These are phyloP conservation scores for Stomatorhinus ivindoensis DNA, from an alignment of 2,113 vertebrate species.

Conservation along the genomic window DNA sequence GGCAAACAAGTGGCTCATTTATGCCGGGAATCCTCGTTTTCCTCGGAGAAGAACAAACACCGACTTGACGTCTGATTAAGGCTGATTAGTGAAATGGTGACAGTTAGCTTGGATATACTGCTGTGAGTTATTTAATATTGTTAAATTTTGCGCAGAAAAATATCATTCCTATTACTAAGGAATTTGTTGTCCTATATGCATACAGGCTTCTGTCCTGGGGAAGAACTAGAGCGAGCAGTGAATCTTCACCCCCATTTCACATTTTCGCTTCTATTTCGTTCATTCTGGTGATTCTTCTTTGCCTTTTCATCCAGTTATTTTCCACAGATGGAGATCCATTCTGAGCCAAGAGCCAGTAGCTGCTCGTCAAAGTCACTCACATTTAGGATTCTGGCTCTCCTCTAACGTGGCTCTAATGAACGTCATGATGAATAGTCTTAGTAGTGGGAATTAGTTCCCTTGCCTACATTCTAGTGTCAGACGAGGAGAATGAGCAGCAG, in stretches of 20 bases:
- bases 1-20: slow-evolving; percentile 28
- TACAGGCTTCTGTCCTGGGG: slow-evolving; percentile 37
- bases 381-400: slow-evolving; percentile 20
- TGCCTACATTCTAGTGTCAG: slow-evolving; percentile 99
- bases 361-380: slow-evolving; percentile 53
- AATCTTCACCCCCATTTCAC: slow-evolving; percentile 51
- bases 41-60: slow-evolving; percentile 24
- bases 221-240: slow-evolving; percentile 52
- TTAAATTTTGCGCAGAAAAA: slow-evolving; percentile 54
- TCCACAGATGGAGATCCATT: slow-evolving; percentile 47
- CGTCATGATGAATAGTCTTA: slow-evolving; percentile 45
- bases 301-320: slow-evolving; percentile 25
- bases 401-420: slow-evolving; percentile 52
- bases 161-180: slow-evolving; percentile 58
- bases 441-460: slow-evolving; percentile 63
- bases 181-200: slow-evolving; percentile 58
- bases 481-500: slow-evolving; percentile 85
- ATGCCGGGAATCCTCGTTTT: slow-evolving; percentile 3
- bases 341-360: slow-evolving; percentile 51
- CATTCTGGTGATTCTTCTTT: slow-evolving; percentile 32
- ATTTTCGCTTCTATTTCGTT: not conserved
- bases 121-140: slow-evolving; percentile 67
- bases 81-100: slow-evolving; percentile 55
- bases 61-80: slow-evolving; percentile 45
- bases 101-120: slow-evolving; percentile 62